Conservation (phyloP, 2,797 vertebrate species). For the Gadopsis marmoratus region DNA sequence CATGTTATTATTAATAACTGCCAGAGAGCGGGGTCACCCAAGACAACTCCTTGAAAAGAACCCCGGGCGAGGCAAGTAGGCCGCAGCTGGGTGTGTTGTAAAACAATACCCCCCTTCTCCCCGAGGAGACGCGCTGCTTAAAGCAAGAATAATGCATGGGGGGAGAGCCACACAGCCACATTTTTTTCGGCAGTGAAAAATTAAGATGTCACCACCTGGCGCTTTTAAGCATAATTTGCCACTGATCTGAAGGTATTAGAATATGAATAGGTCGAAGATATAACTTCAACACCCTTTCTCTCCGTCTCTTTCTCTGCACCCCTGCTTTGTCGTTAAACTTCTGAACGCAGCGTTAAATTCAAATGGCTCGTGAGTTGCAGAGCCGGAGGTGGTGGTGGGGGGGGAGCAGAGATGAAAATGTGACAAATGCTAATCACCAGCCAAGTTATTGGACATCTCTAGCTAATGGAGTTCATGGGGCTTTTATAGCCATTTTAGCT, state of each 20-base stretch:
- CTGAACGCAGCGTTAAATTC: conserved; percentile 44
- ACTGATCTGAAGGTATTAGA: conserved; percentile 60
- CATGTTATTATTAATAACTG: conserved; percentile 87
- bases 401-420: neutral
- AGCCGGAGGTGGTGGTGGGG: neutral
- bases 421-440: conserved; percentile 39
- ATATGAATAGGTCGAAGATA: conserved; percentile 51
- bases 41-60: conserved; percentile 84
- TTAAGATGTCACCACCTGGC: conserved; percentile 81
- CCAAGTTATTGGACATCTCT: conserved; percentile 43
- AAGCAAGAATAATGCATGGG: conserved; percentile 83
- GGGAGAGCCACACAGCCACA: conserved; percentile 47
- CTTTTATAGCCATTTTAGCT: conserved; percentile 16
- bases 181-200: conserved; percentile 75
- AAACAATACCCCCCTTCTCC: conserved; percentile 73
- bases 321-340: conserved; percentile 38
- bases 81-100: conserved; percentile 80
- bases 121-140: conserved; percentile 74
- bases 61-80: conserved; percentile 80
- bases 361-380: conserved; percentile 20
- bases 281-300: conserved; percentile 34
- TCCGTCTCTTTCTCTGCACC: neutral
- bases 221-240: conserved; percentile 72
- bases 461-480: conserved; percentile 9
- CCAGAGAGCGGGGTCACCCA: conserved; percentile 80